phyloP scores from a whole-genome alignment of 2,888 invertebrate species.

The Nasonovia ribisnigri region DNA sequence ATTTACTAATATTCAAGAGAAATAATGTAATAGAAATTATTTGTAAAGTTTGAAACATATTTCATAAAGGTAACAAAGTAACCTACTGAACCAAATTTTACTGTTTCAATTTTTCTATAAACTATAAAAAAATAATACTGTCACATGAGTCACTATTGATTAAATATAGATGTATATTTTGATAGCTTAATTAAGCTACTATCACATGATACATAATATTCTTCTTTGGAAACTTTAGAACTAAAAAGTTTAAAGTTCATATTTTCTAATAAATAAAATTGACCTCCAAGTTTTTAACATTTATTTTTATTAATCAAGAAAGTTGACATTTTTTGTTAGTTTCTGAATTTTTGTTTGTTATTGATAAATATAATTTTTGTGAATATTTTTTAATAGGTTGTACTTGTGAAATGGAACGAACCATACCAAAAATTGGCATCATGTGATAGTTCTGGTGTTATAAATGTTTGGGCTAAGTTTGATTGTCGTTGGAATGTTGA shows the following conservation, averaged over 20 bases:
- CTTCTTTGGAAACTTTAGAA: background rate
- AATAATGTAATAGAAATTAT: background rate
- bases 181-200: background rate
- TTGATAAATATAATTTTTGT: background rate
- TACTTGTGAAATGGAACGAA: conserved; percentile 97
- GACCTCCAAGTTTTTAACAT: background rate
- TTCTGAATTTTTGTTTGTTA: background rate
- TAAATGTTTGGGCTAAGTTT: conserved; percentile 99
- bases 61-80: background rate
- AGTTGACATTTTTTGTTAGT: conserved; percentile 1
- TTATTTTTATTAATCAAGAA: conserved; percentile 20
- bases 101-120: background rate
- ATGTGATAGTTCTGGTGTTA: conserved; percentile 96
- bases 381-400: conserved; percentile 76
- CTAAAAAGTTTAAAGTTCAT: background rate
- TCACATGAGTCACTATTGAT: background rate
- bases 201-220: background rate
- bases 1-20: background rate
- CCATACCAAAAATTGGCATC: conserved; percentile 98
- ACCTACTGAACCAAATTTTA: background rate
- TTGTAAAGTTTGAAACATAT: background rate
- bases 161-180: background rate
- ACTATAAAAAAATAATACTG: background rate
- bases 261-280: background rate
- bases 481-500: conserved; percentile 99